Conservation (phyloP, 2,797 vertebrate species). For the Acipenser transmontanus region DNA sequence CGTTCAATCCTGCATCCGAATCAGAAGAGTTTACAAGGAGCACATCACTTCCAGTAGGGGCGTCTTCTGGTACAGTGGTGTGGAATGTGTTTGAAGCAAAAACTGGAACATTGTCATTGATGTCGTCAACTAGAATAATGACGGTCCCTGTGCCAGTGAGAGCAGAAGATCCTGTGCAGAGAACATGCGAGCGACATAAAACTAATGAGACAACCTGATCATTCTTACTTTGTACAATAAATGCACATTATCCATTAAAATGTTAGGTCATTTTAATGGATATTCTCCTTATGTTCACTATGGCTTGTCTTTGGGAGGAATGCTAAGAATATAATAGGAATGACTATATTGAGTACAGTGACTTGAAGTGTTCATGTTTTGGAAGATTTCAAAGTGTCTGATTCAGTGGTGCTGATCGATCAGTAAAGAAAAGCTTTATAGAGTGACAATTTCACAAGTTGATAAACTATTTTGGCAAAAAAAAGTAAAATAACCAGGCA, state of each 20-base stretch:
- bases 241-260: background rate
- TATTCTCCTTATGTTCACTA: background rate
- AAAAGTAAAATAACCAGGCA: no score
- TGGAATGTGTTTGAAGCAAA: slow-evolving; percentile 77
- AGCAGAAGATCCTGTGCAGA: slow-evolving; percentile 70
- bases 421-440: no score
- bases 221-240: no score
- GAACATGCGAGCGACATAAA: background rate
- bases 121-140: slow-evolving; percentile 76
- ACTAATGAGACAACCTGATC: no score
- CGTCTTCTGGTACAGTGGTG: slow-evolving; percentile 79
- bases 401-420: background rate
- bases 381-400: background rate
- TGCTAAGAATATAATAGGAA: no score
- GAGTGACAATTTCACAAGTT: no score
- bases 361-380: background rate
- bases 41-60: slow-evolving; percentile 84
- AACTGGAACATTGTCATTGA: slow-evolving; percentile 85
- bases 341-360: no score
- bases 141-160: slow-evolving; percentile 89
- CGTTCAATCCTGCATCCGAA: slow-evolving; percentile 78
- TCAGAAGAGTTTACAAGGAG: slow-evolving; percentile 86
- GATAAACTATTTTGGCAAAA: no score
- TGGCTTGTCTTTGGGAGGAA: no score
- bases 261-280: background rate